phyloP scores from a whole-genome alignment of 2,113 vertebrate species.

The Amphiprion ocellaris region DNA sequence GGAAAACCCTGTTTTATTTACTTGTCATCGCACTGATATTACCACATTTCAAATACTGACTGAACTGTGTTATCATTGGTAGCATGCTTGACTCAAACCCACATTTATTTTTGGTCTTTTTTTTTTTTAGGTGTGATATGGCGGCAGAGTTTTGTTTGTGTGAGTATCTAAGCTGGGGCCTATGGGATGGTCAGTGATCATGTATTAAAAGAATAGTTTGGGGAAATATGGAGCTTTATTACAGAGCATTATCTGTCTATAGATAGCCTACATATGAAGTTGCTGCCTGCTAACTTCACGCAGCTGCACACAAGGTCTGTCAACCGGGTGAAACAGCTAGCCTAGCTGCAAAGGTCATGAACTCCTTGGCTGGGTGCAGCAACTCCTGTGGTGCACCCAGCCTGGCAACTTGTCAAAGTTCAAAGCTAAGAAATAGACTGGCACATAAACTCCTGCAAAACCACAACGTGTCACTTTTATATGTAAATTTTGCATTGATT shows the following conservation, averaged over 20 bases:
- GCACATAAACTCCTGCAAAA: background rate
- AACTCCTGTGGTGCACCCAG: background rate
- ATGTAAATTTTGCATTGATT: slow-evolving; percentile 8
- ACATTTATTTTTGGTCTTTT: slow-evolving; percentile 18
- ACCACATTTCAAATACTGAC: background rate
- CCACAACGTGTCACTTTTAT: background rate
- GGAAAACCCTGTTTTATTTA: slow-evolving; percentile 21
- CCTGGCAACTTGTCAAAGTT: background rate
- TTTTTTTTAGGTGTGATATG: slow-evolving; percentile 70
- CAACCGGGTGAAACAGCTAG: background rate
- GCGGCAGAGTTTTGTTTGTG: slow-evolving; percentile 63
- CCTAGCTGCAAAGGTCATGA: background rate
- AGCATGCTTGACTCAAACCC: slow-evolving; percentile 15
- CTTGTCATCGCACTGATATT: background rate
- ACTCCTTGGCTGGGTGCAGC: slow-evolving; percentile 5
- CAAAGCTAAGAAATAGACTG: background rate
- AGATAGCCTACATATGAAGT: slow-evolving; percentile 10
- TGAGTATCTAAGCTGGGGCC: slow-evolving; percentile 60
- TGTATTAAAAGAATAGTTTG: slow-evolving; percentile 2
- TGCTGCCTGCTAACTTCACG: slow-evolving; percentile 6
- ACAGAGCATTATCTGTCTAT: background rate
- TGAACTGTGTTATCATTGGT: background rate
- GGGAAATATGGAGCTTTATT: background rate
- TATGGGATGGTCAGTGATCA: slow-evolving; percentile 26
- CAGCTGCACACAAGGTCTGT: background rate